Percentiles rank a stretch among this genome's conserved stretches.
Evolutionary conservation across 2,888 invertebrate genomes (phyloP).

Genomic region (Bugulina stolonifera): DNA sequence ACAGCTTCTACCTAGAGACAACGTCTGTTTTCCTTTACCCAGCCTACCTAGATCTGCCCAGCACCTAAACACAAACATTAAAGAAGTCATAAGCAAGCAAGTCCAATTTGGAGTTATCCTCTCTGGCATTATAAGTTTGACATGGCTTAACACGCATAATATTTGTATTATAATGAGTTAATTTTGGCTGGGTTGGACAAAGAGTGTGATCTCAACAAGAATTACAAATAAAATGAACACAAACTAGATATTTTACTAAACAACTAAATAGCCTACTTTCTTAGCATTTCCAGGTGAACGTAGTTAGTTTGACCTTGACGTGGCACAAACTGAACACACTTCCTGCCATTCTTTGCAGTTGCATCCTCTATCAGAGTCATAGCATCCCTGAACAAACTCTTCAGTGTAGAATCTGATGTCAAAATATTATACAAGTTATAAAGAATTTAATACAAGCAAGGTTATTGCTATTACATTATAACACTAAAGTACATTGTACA

Average conservation of each 20-base stretch:
- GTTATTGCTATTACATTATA: background rate
- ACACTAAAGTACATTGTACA: background rate
- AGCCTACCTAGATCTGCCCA: slow-evolving; percentile 71
- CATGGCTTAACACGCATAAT: background rate
- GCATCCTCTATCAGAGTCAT: slow-evolving; percentile 38
- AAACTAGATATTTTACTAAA: no score
- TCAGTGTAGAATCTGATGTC: slow-evolving; percentile 29
- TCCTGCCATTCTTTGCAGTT: slow-evolving; percentile 55
- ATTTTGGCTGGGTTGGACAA: no score
- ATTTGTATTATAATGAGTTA: no score
- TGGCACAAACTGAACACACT: slow-evolving; percentile 63
- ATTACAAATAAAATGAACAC: no score
- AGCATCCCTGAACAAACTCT: slow-evolving; percentile 34
- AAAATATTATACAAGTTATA: background rate
- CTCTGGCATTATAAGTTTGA: no score
- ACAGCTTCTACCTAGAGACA: slow-evolving; percentile 61
- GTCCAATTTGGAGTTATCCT: no score
- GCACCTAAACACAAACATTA: slow-evolving; percentile 55
- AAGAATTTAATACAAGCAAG: slow-evolving; percentile 1
- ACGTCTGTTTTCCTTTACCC: slow-evolving; percentile 64
- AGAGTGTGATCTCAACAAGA: no score
- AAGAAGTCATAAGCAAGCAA: no score
- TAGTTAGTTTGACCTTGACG: slow-evolving; percentile 59
- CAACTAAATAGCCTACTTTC: slow-evolving; percentile 2
- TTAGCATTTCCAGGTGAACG: slow-evolving; percentile 47